These are phyloP conservation scores for Merodon equestris DNA, from an alignment of 2,888 invertebrate genomes.

Conservation along the genomic window DNA sequence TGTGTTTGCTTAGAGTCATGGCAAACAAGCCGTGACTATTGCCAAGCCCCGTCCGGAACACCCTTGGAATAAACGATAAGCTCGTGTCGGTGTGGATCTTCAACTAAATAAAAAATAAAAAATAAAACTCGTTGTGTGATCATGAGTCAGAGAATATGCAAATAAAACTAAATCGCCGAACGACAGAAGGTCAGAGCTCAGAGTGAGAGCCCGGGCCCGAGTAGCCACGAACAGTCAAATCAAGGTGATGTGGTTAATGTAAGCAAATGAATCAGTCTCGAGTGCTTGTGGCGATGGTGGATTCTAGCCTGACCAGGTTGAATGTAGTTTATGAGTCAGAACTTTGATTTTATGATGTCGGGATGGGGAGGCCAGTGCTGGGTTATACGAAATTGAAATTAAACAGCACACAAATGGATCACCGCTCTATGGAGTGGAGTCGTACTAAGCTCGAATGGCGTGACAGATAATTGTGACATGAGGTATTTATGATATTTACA, in stretches of 20 bases:
- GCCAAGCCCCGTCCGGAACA: background rate
- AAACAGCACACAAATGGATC: too few relatives aligned
- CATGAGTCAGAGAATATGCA: slow-evolving; percentile 16
- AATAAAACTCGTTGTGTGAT: background rate
- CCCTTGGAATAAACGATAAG: slow-evolving; percentile 1
- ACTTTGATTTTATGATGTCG: too few relatives aligned
- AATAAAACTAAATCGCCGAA: slow-evolving; percentile 12
- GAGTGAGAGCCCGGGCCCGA: too few relatives aligned
- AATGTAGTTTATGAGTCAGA: slow-evolving; percentile 8
- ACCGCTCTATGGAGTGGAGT: too few relatives aligned
- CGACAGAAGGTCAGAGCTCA: slow-evolving; percentile 1
- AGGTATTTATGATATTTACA: too few relatives aligned
- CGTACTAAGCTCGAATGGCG: too few relatives aligned
- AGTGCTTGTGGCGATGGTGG: background rate
- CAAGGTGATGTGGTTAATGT: slow-evolving; percentile 7
- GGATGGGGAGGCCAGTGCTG: too few relatives aligned
- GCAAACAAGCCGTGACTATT: too few relatives aligned
- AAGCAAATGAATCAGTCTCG: slow-evolving; percentile 15
- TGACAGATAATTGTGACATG: too few relatives aligned
- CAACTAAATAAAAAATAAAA: background rate
- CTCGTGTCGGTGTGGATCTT: too few relatives aligned
- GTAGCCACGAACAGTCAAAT: background rate
- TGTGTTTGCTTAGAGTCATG: too few relatives aligned
- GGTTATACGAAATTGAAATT: too few relatives aligned
- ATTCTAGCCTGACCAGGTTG: slow-evolving; percentile 1